Evolutionary conservation across 2,797 vertebrate genomes (phyloP), one percentile per base, ranked within the genome.

Genomic region (Pteropus rufus): DNA sequence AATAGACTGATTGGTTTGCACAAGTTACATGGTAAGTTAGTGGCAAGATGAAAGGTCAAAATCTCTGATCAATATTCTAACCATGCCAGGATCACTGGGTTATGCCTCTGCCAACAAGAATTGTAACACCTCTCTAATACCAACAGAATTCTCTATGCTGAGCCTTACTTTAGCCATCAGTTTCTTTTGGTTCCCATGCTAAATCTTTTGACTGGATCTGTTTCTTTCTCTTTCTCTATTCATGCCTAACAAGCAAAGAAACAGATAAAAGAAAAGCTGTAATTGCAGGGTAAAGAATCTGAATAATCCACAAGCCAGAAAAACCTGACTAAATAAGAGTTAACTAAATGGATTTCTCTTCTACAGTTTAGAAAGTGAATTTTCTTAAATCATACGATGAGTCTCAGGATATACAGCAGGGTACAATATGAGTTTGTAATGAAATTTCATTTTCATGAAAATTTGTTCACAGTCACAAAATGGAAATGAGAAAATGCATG

Each of bases 21-120:
- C 24, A 89, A 92, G 67, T 82, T 75, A 92, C 72, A 49, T 7
- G 52, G 70, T 67, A 69, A 91, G 44, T 86, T 58, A 73, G 67
- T 19, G 56, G 81, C 58, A 95, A 82, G 49, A 89, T 80, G 84
- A 97, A 88, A 92, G 94, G 93, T 95, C 67, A 95, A 73, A 91
- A 69, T 86, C 58, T 93, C 95, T 54, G 54, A 77, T 70, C 1
- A 0, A 39, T 87, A 85, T n/a, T 36, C 58, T 85, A 69, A 72
- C 31, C n/a, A 54, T 15, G 56, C 41, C 69, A 52, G 72, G 31
- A 62, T 79, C 80, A 67, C 56, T 12, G 91, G 75, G 54, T 44
- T 39, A 86, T 62, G 36, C 49, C 31, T 56, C 64, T 31, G 44
- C 72, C 92, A 84, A 95, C 23, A 34, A 87, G 83, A 14, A 79